phyloP scores from a whole-genome alignment of 2,888 invertebrate species.

The Peribatodes rhomboidaria region DNA sequence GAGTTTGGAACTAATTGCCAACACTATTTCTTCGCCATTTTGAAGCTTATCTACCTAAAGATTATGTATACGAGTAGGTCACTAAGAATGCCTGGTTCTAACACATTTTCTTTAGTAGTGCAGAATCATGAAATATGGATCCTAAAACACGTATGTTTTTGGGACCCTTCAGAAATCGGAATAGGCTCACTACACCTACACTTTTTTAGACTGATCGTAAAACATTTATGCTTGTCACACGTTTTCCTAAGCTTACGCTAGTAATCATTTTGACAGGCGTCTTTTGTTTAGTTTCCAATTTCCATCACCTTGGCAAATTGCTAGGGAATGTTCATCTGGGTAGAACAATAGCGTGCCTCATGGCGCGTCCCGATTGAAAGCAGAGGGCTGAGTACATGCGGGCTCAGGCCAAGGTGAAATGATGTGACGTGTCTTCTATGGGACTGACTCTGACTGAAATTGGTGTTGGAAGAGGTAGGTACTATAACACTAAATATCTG shows the following conservation, averaged over 20 bases:
- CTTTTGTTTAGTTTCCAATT: too few species aligned
- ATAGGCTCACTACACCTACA: background rate
- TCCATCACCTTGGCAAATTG: background rate
- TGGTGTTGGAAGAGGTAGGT: background rate
- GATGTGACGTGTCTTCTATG: conserved; percentile 5
- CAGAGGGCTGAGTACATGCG: conserved; percentile 8
- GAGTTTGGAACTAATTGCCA: too few species aligned
- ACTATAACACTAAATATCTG: background rate
- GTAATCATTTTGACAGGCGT: background rate
- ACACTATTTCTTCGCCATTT: too few species aligned
- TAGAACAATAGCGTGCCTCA: conserved; percentile 24
- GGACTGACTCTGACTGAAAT: background rate
- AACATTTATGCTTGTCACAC: conserved; percentile 4
- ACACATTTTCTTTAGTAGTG: conserved; percentile 7
- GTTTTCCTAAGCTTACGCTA: background rate
- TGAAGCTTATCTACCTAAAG: background rate
- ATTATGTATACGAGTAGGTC: background rate
- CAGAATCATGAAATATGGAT: conserved; percentile 4
- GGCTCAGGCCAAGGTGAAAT: conserved; percentile 25
- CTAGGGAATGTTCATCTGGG: conserved; percentile 20
- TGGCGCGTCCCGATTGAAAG: conserved; percentile 12
- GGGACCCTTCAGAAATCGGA: background rate
- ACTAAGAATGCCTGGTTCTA: background rate
- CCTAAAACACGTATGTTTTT: conserved; percentile 12
- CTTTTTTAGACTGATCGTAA: conserved; percentile 7